Conservation (phyloP, 2,797 vertebrate species). For the Lycodopsis pacificus region DNA sequence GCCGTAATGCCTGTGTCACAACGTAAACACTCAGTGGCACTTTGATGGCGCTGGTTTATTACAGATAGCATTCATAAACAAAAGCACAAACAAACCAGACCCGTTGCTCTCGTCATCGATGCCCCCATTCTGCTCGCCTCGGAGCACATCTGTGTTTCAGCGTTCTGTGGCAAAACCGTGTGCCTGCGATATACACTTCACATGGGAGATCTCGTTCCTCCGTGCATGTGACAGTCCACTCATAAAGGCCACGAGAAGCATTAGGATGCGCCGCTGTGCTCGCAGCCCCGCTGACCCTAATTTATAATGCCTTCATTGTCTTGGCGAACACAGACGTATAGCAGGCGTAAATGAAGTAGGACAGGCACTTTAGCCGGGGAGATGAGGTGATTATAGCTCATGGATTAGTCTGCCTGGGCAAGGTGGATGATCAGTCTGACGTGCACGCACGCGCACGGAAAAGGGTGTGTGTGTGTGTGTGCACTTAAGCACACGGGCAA, state of each 20-base stretch:
- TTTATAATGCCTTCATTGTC: conserved; percentile 80
- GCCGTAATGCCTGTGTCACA: conserved; percentile 44
- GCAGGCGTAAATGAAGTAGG: conserved; percentile 75
- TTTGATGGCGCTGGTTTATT: conserved; percentile 40
- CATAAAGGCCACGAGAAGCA: conserved; percentile 62
- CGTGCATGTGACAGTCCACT: conserved; percentile 29
- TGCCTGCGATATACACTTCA: conserved; percentile 14
- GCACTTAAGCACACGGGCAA: neutral
- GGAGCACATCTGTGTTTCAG: neutral
- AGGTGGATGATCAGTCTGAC: conserved; percentile 56
- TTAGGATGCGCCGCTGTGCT: conserved; percentile 59
- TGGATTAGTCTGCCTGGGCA: conserved; percentile 74
- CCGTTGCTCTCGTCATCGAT: neutral
- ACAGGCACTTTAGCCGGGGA: conserved; percentile 75
- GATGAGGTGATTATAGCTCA: conserved; percentile 78
- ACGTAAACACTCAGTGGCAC: conserved; percentile 51
- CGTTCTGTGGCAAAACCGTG: neutral
- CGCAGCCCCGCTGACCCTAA: conserved; percentile 73
- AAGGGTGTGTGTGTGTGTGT: neutral
- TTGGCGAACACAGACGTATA: conserved; percentile 71
- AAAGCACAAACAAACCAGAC: neutral
- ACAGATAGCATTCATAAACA: conserved; percentile 49
- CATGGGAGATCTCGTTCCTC: conserved; percentile 17
- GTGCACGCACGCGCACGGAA: conserved; percentile 6
- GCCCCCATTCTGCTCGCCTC: neutral